Base-by-base conservation (phyloP, 2,113 vertebrate genomes). In the Hippocampus guttulatus region DNA sequence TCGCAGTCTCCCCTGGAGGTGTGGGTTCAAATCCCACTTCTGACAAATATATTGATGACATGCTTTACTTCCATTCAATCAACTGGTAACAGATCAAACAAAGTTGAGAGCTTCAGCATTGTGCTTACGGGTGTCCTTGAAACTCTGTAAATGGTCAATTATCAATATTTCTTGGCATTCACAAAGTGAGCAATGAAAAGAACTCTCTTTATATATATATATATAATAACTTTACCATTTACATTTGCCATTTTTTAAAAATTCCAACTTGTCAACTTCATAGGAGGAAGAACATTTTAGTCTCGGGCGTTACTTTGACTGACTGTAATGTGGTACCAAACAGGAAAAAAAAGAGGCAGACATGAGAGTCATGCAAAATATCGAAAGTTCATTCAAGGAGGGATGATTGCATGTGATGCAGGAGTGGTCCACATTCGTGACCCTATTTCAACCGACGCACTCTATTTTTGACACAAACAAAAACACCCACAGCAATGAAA, bases 1-100 rank as follows among this genome's bases (percentile, higher is more conserved):
- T 85, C 71, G 78, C 68, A 78, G 77, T 80, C 83, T 85, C 78
- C 84, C 40, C 75, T 79, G 84, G 78, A 85, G 78, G 81, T 54
- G 84, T 85, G 84, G 84, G 78, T 85, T 85, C 30, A 30, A 30
- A 30, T 30, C 30, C 30, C 30, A 30, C 30, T 30, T 30, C 30
- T 30, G 33, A 38, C 33, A 38, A 43, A 43, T 43, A 43, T 43
- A 11, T 43, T 43, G 8, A 21, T 18, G 51, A 54, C 51, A 54
- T 38, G 33, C 51, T 54, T 11, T 43, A 21, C 51, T 55, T 55
- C 9, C 54, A 55, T n/a, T 55, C 54, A 23, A 1, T 20, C 54
- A 21, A 43, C 41, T 43, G 8, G 11, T 43, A 43, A 43, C 41
- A 11, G 2, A 1, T 10, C 11, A 43, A 43, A 8, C 41, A 43